phyloP scores from a whole-genome alignment of 2,113 vertebrate species.

The Sclerurus mexicanus region DNA sequence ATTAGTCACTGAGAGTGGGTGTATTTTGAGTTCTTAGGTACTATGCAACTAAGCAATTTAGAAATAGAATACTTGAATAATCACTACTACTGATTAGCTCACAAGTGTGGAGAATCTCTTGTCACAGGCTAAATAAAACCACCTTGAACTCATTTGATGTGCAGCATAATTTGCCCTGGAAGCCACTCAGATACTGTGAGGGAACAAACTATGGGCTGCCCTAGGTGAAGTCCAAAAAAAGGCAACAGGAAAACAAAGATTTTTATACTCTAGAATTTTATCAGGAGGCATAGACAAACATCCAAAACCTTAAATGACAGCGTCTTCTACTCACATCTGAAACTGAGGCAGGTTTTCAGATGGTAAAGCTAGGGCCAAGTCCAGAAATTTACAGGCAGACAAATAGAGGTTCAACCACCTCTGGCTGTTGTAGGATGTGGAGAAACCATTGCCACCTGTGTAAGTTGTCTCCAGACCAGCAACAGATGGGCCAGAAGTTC shows the following conservation, averaged over 20 bases:
- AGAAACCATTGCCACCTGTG: constrained; percentile 96
- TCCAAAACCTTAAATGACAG: not conserved
- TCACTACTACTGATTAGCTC: not conserved
- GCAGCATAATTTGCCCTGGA: not conserved
- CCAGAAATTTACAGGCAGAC: constrained; percentile 97
- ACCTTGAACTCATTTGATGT: not conserved
- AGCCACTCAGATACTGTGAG: not conserved
- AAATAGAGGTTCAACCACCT: constrained; percentile 98
- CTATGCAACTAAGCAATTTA: not conserved
- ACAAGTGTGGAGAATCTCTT: not conserved
- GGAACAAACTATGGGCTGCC: not conserved
- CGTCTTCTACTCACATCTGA: constrained; percentile 89
- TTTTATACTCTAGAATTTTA: not conserved
- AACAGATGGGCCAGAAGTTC: constrained; percentile 92
- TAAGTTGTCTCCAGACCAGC: constrained; percentile 96
- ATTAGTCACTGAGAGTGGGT: not conserved
- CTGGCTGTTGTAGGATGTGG: constrained; percentile 98
- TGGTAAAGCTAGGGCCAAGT: constrained; percentile 93
- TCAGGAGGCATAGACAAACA: not conserved
- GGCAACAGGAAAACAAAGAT: not conserved
- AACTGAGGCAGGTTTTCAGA: constrained; percentile 98
- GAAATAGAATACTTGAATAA: not conserved
- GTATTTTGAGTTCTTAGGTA: not conserved
- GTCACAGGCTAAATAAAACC: not conserved
- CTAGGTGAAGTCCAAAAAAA: not conserved